Evolutionary conservation across 2,797 vertebrate species (phyloP).

Genomic region (Loriculus beryllinus): DNA sequence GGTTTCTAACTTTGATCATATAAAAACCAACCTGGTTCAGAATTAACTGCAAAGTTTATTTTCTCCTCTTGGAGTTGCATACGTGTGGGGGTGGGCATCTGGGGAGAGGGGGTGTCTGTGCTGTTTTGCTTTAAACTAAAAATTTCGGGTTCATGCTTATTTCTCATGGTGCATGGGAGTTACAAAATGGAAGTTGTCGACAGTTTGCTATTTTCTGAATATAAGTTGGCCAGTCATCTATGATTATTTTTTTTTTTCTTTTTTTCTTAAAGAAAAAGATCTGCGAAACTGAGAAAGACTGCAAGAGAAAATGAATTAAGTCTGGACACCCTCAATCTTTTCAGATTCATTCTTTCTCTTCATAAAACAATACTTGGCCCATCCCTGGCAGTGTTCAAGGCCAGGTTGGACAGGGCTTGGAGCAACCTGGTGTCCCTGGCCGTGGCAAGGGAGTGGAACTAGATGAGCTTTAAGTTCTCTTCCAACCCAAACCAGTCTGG

Average conservation of each 20-base stretch:
- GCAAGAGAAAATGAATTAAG: not conserved
- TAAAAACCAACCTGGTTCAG: not conserved
- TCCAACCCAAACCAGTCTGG: not conserved
- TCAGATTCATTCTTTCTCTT: not conserved
- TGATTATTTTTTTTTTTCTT: no score
- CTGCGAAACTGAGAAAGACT: not conserved
- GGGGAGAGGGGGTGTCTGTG: accelerated
- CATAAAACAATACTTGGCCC: not conserved
- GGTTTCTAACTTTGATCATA: not conserved
- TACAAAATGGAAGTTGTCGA: not conserved
- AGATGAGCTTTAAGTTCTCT: not conserved
- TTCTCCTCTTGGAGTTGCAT: not conserved
- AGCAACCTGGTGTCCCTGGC: not conserved
- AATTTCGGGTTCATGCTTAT: not conserved
- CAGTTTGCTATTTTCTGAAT: not conserved
- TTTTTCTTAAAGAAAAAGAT: not conserved
- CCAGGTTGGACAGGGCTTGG: not conserved
- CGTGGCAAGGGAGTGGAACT: not conserved
- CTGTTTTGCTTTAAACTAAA: not conserved
- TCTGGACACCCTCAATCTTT: not conserved
- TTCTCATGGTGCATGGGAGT: not conserved
- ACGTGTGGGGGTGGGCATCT: no score
- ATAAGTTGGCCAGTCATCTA: not conserved
- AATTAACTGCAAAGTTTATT: not conserved
- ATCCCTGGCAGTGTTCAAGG: not conserved